phyloP scores from a whole-genome alignment of 2,113 vertebrate species.

The Oceanites oceanicus region DNA sequence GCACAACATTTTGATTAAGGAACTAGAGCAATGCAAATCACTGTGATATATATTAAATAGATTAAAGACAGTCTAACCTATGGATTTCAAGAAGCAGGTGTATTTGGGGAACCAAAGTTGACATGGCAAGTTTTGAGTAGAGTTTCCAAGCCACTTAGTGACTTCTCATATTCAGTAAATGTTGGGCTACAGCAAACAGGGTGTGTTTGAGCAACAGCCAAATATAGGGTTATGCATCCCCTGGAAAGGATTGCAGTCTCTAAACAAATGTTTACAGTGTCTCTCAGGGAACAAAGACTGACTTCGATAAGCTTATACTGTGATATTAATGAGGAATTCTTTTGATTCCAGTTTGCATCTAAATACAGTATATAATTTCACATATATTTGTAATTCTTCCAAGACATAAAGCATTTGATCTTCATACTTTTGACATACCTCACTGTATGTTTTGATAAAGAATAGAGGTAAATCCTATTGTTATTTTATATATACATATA shows the following conservation, averaged over 20 bases:
- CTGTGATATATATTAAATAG: neutral
- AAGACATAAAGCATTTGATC: neutral
- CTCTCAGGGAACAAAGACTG: neutral
- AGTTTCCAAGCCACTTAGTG: neutral
- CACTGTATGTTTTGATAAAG: neutral
- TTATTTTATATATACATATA: neutral
- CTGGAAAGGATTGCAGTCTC: neutral
- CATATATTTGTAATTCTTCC: neutral
- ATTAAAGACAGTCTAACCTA: neutral
- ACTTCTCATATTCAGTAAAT: neutral
- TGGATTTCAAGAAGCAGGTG: neutral
- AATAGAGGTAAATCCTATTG: neutral
- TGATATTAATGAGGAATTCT: neutral
- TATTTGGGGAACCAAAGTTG: neutral
- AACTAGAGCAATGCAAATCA: neutral
- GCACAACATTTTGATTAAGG: neutral
- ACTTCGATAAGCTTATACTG: neutral
- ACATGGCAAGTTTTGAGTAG: neutral
- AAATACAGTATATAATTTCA: neutral
- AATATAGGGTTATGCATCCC: neutral
- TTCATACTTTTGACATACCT: neutral
- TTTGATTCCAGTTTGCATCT: neutral
- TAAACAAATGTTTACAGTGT: neutral
- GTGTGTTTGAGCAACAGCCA: neutral
- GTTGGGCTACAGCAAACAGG: neutral